These are phyloP conservation scores for Corticium candelabrum DNA, from an alignment of 37 sponge, comb jelly and placozoan genomes.

Conservation along the genomic window DNA sequence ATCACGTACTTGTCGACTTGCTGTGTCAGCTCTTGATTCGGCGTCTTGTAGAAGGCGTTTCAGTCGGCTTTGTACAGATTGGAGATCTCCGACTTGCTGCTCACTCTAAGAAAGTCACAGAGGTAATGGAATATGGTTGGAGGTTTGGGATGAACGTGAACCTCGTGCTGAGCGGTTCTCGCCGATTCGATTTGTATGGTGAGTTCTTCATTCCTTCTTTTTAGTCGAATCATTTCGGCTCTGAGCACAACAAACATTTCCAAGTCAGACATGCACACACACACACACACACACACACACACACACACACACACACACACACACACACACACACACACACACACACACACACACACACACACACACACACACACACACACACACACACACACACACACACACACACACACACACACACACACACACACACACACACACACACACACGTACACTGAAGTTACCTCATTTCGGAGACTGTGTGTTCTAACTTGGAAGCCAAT, in stretches of 20 bases:
- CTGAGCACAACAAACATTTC: constrained; percentile 1
- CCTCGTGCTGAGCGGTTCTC: not conserved
- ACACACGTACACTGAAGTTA: too few relatives aligned
- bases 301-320: too few relatives aligned
- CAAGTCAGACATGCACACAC: too few relatives aligned
- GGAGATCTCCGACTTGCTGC: not conserved
- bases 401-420: too few relatives aligned
- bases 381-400: too few relatives aligned
- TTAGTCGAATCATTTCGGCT: not conserved
- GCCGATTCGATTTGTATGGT: not conserved
- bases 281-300: too few relatives aligned
- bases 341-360: too few relatives aligned
- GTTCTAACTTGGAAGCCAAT: constrained; percentile 53
- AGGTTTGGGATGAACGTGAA: too few relatives aligned
- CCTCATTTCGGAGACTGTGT: constrained; percentile 28
- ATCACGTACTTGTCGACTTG: not conserved
- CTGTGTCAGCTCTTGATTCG: not conserved
- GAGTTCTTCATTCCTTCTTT: not conserved
- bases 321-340: too few relatives aligned
- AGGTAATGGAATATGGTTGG: too few relatives aligned
- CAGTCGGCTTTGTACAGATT: not conserved
- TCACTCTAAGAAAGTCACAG: not conserved
- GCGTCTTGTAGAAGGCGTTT: not conserved
- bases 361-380: too few relatives aligned
- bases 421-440: too few relatives aligned